A percentile compares a stretch with the other conserved stretches of the same genome.
Conservation (phyloP, 2,113 vertebrate genomes). For the Notiomystis cincta region DNA sequence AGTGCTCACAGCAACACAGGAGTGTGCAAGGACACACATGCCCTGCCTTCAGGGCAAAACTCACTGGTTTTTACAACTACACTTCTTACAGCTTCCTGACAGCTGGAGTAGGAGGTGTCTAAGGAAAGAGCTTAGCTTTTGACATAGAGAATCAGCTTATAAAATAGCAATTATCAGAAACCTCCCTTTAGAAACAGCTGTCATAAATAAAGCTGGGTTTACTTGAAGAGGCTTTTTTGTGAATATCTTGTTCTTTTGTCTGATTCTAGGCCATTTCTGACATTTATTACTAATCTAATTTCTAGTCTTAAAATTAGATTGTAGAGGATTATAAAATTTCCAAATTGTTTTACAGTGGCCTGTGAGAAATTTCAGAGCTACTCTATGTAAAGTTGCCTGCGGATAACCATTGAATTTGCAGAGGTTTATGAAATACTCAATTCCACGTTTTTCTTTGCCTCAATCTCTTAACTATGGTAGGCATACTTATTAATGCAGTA, state of each 20-base stretch:
- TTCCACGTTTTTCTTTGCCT: neutral
- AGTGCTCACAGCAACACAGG: neutral
- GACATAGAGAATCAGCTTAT: neutral
- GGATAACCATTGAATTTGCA: neutral
- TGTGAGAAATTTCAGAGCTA: neutral
- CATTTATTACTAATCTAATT: neutral
- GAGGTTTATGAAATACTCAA: neutral
- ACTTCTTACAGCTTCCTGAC: neutral
- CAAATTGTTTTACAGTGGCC: neutral
- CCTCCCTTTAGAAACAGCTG: neutral
- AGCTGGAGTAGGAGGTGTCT: neutral
- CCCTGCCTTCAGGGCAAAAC: neutral
- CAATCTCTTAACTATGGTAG: neutral
- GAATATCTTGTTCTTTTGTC: neutral
- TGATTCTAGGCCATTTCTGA: neutral
- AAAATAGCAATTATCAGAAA: neutral
- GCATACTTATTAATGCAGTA: neutral
- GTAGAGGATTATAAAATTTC: neutral
- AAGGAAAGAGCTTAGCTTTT: neutral
- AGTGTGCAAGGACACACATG: neutral
- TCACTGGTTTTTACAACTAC: neutral
- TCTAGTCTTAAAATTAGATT: neutral
- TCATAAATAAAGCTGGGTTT: neutral
- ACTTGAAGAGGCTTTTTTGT: neutral
- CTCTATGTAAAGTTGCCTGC: neutral